These are phyloP conservation scores for Enoplosus armatus DNA, from an alignment of 2,797 vertebrate species.

Conservation along the genomic window DNA sequence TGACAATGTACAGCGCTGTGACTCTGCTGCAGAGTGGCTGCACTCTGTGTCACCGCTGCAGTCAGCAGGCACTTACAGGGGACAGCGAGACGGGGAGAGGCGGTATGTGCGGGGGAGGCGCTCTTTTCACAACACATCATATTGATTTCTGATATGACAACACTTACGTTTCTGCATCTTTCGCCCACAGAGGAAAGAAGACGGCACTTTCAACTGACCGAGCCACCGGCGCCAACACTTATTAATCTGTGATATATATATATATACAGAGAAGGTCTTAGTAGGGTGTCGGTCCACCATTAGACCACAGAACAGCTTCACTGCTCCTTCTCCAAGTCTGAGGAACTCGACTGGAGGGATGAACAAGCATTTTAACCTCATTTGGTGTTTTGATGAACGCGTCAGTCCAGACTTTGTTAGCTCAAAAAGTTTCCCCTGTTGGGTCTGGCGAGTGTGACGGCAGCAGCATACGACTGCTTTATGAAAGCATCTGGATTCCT, in stretches of 20 bases:
- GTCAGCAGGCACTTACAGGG: conserved; percentile 46
- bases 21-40: conserved; percentile 65
- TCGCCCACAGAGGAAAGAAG: neutral
- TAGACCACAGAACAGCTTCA: neutral
- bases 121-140: conserved; percentile 31
- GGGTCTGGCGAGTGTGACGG: neutral
- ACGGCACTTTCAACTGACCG: neutral
- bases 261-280: no score
- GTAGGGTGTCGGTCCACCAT: neutral
- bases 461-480: neutral
- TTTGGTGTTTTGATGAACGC: neutral
- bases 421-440: neutral
- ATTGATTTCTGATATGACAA: conserved; percentile 17
- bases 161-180: conserved; percentile 11
- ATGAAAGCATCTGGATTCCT: neutral
- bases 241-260: neutral
- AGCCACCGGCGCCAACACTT: neutral
- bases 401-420: neutral
- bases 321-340: neutral
- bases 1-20: conserved; percentile 69
- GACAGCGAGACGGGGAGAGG: neutral
- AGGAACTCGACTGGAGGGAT: neutral
- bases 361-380: neutral
- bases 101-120: conserved; percentile 9
- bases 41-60: conserved; percentile 61